phyloP scores from a whole-genome alignment of 2,888 invertebrate species.

The Drosophila paranaensis region DNA sequence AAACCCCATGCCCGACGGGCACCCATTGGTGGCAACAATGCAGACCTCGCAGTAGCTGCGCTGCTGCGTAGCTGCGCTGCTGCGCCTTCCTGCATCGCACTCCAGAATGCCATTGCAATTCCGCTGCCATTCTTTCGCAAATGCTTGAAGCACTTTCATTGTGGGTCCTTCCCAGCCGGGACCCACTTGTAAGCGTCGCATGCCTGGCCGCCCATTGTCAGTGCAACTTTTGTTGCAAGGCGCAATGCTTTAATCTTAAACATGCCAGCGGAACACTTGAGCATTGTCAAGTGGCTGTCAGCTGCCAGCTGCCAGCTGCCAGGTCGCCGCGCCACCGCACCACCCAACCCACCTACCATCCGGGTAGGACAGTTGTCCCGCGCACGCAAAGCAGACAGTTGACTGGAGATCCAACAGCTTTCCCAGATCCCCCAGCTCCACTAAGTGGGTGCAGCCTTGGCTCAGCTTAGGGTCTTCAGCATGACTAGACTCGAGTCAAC shows the following conservation, averaged over 20 bases:
- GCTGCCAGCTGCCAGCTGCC: slow-evolving; percentile 51
- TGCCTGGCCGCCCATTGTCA: slow-evolving; percentile 70
- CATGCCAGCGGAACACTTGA: slow-evolving; percentile 81
- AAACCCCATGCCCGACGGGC: slow-evolving; percentile 9
- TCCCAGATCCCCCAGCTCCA: slow-evolving; percentile 2
- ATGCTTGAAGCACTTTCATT: slow-evolving; percentile 71
- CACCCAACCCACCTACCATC: slow-evolving; percentile 9
- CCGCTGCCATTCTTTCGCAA: slow-evolving; percentile 71
- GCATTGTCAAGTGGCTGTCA: slow-evolving; percentile 74
- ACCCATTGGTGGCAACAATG: slow-evolving; percentile 48
- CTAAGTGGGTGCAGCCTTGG: slow-evolving; percentile 35
- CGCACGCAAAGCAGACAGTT: slow-evolving; percentile 72
- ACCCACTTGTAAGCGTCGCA: slow-evolving; percentile 61
- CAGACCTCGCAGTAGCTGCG: slow-evolving; percentile 30
- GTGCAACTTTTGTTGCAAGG: slow-evolving; percentile 77
- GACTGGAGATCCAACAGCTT: slow-evolving; percentile 40
- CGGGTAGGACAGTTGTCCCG: slow-evolving; percentile 52
- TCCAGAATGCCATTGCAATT: slow-evolving; percentile 73
- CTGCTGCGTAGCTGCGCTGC: slow-evolving; percentile 26
- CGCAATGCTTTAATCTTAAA: slow-evolving; percentile 78
- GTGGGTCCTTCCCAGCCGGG: slow-evolving; percentile 33
- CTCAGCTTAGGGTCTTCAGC: slow-evolving; percentile 22
- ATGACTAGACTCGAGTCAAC: not conserved
- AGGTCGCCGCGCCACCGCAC: slow-evolving; percentile 12
- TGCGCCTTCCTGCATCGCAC: slow-evolving; percentile 41